Conservation (phyloP, 2,797 vertebrate species). For the Cercopithecus diana region DNA sequence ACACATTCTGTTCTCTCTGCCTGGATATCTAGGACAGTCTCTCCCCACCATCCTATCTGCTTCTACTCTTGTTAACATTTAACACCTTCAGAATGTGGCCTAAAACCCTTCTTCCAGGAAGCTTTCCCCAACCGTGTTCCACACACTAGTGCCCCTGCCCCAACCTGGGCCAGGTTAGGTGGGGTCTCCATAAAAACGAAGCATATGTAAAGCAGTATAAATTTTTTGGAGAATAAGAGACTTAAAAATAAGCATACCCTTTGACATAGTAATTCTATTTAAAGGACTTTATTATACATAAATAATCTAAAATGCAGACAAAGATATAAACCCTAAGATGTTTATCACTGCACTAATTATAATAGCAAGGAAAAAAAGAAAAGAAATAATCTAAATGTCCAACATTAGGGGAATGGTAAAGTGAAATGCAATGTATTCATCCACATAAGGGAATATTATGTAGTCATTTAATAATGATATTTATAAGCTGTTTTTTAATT, state of each 20-base stretch:
- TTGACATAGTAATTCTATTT: background rate
- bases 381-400: background rate
- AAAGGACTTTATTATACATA: background rate
- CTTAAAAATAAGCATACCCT: background rate
- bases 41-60: background rate
- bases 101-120: background rate
- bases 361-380: background rate
- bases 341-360: background rate
- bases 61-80: background rate
- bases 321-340: background rate
- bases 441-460: background rate
- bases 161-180: background rate
- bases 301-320: conserved; percentile 39
- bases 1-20: background rate
- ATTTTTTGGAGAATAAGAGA: background rate
- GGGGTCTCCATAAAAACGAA: background rate
- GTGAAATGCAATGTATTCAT: background rate
- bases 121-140: background rate
- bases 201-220: background rate
- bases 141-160: background rate
- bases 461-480: background rate
- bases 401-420: background rate
- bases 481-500: background rate
- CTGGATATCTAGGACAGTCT: background rate
- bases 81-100: conserved; percentile 17